phyloP scores from a whole-genome alignment of 2,797 vertebrate species.

The Urophycis tenuis region DNA sequence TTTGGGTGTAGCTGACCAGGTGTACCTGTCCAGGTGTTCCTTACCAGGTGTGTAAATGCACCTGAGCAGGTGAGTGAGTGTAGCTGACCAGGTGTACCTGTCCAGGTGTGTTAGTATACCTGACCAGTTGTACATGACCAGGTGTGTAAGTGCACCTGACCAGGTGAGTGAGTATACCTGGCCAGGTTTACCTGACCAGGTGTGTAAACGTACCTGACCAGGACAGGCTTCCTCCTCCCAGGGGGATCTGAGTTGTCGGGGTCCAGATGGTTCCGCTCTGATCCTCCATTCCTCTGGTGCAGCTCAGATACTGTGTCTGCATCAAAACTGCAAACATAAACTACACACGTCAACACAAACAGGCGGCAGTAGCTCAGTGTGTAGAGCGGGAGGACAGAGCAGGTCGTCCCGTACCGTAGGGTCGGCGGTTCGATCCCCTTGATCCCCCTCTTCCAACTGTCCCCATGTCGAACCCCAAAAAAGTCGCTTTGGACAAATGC shows the following conservation, averaged over 20 bases:
- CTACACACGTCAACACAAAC: background rate
- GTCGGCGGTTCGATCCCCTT: too few relatives aligned
- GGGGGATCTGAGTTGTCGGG: constrained; percentile 39
- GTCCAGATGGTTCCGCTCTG: constrained; percentile 36
- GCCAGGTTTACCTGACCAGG: background rate
- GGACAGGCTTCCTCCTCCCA: constrained; percentile 44
- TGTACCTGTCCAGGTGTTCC: background rate
- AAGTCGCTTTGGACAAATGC: too few relatives aligned
- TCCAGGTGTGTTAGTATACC: background rate
- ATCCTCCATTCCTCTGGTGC: constrained; percentile 21
- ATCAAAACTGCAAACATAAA: constrained; percentile 50
- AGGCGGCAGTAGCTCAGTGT: too few relatives aligned
- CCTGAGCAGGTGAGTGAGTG: background rate
- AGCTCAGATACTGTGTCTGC: constrained; percentile 50
- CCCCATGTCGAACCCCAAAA: too few relatives aligned
- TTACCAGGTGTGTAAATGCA: background rate
- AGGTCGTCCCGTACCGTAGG: too few relatives aligned
- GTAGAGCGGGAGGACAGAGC: too few relatives aligned
- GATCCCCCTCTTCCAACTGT: too few relatives aligned
- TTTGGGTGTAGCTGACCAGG: background rate
- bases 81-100: background rate
- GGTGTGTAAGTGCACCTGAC: background rate
- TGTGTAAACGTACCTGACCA: constrained; percentile 32
- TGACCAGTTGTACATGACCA: background rate
- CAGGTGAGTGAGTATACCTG: background rate